phyloP scores from a whole-genome alignment of 2,888 invertebrate genomes.

The Masnerella sp. region DNA sequence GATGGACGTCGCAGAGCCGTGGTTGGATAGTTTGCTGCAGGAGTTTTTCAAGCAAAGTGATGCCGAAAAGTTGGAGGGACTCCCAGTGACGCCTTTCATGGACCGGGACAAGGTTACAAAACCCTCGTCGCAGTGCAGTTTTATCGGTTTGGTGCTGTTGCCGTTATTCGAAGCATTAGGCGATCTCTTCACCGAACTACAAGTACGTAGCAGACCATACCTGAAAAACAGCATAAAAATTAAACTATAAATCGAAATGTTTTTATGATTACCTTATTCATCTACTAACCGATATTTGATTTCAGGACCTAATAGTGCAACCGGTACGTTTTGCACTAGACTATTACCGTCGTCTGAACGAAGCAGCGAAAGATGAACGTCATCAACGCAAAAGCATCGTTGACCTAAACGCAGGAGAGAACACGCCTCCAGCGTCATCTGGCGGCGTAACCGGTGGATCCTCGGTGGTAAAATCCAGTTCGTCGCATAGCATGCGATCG shows the following conservation, averaged over 20 bases:
- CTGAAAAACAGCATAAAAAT: too few species aligned
- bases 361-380: conserved; percentile 81
- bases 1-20: conserved; percentile 90
- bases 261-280: conserved; percentile 33
- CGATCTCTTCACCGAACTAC: conserved; percentile 85
- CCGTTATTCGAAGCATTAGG: conserved; percentile 89
- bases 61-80: conserved; percentile 88
- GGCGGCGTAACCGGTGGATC: conserved; percentile 59
- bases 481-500: conserved; percentile 75
- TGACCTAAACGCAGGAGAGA: conserved; percentile 63
- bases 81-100: conserved; percentile 92
- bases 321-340: conserved; percentile 82
- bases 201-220: conserved; percentile 80
- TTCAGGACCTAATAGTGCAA: conserved; percentile 80
- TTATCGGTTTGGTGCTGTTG: conserved; percentile 88
- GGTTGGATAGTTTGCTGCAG: conserved; percentile 86
- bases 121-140: conserved; percentile 89
- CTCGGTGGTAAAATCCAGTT: conserved; percentile 74
- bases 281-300: conserved; percentile 7
- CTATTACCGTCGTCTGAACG: conserved; percentile 82
- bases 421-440: conserved; percentile 59
- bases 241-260: conserved; percentile 38
- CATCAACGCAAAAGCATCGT: conserved; percentile 81
- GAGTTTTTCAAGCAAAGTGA: conserved; percentile 90
- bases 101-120: conserved; percentile 91